Base-by-base conservation (phyloP, 2,888 invertebrate species). In the Trachelus tabidus region DNA sequence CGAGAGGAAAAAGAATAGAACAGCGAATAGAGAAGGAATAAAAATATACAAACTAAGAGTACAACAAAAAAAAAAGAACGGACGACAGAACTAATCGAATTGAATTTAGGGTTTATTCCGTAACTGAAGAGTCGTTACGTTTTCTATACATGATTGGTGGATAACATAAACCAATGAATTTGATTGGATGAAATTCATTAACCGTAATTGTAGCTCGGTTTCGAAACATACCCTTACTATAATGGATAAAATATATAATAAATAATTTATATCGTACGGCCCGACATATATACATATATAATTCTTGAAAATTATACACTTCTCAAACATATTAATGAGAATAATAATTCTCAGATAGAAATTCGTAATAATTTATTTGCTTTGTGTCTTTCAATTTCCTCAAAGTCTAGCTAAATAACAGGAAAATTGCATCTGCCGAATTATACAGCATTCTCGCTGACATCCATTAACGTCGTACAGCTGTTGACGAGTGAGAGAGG, bases 401-500 rank as follows among this genome's bases (percentile, higher is more conserved):
- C 9, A 12, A 33, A 69, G 69, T 33, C 11, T 15, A 30, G 30
- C 69, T 40, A 33, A 71, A 71, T 71, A 71, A 71, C 34, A 23
- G 71, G 0, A 71, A 71, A 75, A 35, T 68, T 69, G 75, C 35
- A 37, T 68, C 30, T 35, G 37, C 68, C 33, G 69, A 77, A 75
- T 69, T 83, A 81, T 78, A 80, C 73, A 81, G 81, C 81, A 80
- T 82, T 76, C 83, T 80, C 81, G 83, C 81, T 79, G 81, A 56
- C 56, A 80, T 83, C 83, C 80, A 82, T 77, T 83, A 79, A 79
- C 82, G 81, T 81, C 80, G 82, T 79, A 82, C 83, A 83, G 83
- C 83, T 83, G 83, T 81, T 81, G 80, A 31, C 68, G 69, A 34
- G 35, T 73, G 68, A 69, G 75, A 30, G 35, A 73, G 35, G 56